Conservation (phyloP, 2,797 vertebrate species). For the Enoplosus armatus region DNA sequence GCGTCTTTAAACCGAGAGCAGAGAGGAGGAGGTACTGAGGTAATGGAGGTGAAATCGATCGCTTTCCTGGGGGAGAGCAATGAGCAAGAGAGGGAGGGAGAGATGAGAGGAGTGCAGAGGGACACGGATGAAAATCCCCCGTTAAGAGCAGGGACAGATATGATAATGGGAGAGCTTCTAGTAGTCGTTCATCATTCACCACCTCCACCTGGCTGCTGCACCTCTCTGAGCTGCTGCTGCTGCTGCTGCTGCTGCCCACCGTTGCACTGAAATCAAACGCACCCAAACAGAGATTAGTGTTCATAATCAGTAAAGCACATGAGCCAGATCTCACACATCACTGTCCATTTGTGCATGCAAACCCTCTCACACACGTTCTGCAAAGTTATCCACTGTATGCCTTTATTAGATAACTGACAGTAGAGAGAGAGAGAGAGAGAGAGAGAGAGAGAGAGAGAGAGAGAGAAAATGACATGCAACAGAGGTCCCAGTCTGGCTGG, state of each 20-base stretch:
- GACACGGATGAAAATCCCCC: slow-evolving; percentile 82
- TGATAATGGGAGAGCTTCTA: slow-evolving; percentile 82
- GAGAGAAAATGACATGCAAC: not conserved
- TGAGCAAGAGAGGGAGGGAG: slow-evolving; percentile 36
- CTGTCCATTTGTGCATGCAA: not conserved
- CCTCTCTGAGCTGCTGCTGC: slow-evolving; percentile 26
- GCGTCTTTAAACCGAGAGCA: slow-evolving; percentile 52
- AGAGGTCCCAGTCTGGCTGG: not conserved
- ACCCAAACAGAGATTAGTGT: not conserved
- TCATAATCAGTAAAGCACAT: not conserved
- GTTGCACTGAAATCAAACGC: slow-evolving; percentile 8
- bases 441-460: not conserved
- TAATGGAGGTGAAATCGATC: slow-evolving; percentile 85
- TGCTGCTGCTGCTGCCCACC: not conserved
- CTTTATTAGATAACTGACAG: not conserved
- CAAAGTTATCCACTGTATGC: not conserved
- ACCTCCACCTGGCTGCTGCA: slow-evolving; percentile 75
- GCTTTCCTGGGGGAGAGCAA: slow-evolving; percentile 73
- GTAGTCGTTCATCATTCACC: slow-evolving; percentile 81
- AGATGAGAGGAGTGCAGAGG: slow-evolving; percentile 69
- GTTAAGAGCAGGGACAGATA: slow-evolving; percentile 86
- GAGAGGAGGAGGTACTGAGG: slow-evolving; percentile 73
- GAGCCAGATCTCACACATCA: not conserved
- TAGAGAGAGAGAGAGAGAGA: not conserved
- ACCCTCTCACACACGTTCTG: not conserved